A percentile compares a stretch with the other conserved stretches of the same genome.
phyloP scores from a whole-genome alignment of 2,113 vertebrate species.

The Reinhardtius hippoglossoides region DNA sequence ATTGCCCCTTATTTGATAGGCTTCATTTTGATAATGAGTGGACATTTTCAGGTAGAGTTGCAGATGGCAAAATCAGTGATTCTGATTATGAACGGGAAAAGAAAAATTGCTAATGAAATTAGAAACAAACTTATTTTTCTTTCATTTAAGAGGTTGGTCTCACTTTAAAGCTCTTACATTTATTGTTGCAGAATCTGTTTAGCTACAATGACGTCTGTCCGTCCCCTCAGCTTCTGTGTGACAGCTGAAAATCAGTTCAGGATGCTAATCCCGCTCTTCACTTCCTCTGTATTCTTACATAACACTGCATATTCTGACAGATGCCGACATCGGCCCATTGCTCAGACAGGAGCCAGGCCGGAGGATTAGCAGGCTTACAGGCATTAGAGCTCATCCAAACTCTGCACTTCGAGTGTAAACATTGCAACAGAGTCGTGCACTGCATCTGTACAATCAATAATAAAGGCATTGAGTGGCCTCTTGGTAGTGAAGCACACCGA shows the following conservation, averaged over 20 bases:
- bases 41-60: not conserved
- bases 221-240: conserved; percentile 30
- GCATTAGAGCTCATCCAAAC: conserved; percentile 62
- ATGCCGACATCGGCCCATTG: conserved; percentile 66
- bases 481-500: conserved; percentile 31
- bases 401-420: conserved; percentile 57
- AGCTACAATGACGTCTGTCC: not conserved
- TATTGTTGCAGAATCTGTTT: not conserved
- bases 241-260: conserved; percentile 40
- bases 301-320: conserved; percentile 71
- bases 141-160: conserved; percentile 1
- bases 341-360: conserved; percentile 62
- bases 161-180: not conserved
- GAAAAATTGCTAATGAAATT: not conserved
- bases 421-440: conserved; percentile 18
- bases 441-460: conserved; percentile 36
- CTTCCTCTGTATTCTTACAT: conserved; percentile 65
- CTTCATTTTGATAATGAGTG: not conserved
- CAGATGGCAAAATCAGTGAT: too few relatives aligned
- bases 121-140: not conserved
- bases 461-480: conserved; percentile 53
- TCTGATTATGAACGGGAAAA: not conserved
- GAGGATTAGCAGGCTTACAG: conserved; percentile 65
- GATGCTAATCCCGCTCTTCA: conserved; percentile 38
- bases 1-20: not conserved